Evolutionary conservation across 2,888 invertebrate genomes (phyloP).

Genomic region (Athrips mouffetella): DNA sequence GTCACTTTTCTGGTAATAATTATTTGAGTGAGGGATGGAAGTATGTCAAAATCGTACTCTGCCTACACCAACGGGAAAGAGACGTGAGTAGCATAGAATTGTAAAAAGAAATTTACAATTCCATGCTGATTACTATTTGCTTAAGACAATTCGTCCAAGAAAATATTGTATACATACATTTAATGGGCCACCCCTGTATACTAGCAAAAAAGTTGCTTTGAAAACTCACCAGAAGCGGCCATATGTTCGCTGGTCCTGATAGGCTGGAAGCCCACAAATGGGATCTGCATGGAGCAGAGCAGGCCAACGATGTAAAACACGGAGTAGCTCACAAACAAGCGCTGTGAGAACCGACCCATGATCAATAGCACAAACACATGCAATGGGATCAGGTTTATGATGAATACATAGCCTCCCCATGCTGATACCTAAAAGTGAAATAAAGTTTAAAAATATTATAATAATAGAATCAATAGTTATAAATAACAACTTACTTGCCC

Average conservation of each 20-base stretch:
- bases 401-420: conserved; percentile 99
- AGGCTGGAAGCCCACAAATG: conserved; percentile 98
- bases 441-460: conserved; percentile 20
- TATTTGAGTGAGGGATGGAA: too few relatives aligned
- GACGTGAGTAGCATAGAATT: too few relatives aligned
- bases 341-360: conserved; percentile 96
- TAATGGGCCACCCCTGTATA: too few relatives aligned
- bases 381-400: conserved; percentile 98
- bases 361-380: conserved; percentile 96
- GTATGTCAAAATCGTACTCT: too few relatives aligned
- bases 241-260: conserved; percentile 99
- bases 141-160: too few relatives aligned
- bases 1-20: too few relatives aligned
- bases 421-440: conserved; percentile 88
- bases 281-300: conserved; percentile 97
- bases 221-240: conserved; percentile 91
- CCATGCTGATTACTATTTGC: too few relatives aligned
- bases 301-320: conserved; percentile 98
- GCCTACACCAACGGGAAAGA: too few relatives aligned
- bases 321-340: conserved; percentile 96
- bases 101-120: too few relatives aligned
- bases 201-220: not conserved
- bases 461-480: too few relatives aligned
- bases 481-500: too few relatives aligned
- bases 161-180: too few relatives aligned